Percentiles rank a stretch among this genome's conserved stretches.
These are phyloP conservation scores for Dynastes maya DNA, from an alignment of 2,888 invertebrate genomes.

Conservation along the genomic window DNA sequence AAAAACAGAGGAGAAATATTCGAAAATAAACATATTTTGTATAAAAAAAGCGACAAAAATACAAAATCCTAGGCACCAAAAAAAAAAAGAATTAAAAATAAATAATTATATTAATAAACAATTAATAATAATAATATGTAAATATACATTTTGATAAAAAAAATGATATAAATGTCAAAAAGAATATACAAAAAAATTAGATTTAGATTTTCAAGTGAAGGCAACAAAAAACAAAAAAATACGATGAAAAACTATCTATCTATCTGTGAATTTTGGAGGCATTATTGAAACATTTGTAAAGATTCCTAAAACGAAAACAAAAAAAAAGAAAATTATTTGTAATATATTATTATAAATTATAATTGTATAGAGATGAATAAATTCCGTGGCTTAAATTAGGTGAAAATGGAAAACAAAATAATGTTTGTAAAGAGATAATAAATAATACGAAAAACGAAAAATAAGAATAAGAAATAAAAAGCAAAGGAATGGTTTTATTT, in stretches of 20 bases:
- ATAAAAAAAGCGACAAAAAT: conserved; percentile 26
- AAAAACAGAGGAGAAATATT: conserved; percentile 12
- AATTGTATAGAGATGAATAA: conserved; percentile 24
- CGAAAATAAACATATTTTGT: conserved; percentile 34
- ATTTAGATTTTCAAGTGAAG: conserved; percentile 8
- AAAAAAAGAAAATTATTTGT: conserved; percentile 45
- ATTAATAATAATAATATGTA: conserved; percentile 41
- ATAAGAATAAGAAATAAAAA: conserved; percentile 27
- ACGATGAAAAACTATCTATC: background rate
- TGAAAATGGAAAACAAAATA: conserved; percentile 20
- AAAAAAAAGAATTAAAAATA: conserved; percentile 5
- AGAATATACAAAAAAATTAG: conserved; percentile 36
- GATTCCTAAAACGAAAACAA: conserved; percentile 23
- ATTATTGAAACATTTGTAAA: conserved; percentile 54
- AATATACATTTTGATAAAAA: conserved; percentile 48
- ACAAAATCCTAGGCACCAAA: conserved; percentile 39
- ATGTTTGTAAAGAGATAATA: background rate
- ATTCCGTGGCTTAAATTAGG: conserved; percentile 35
- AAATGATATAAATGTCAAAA: conserved; percentile 14
- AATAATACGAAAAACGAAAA: conserved; percentile 27
- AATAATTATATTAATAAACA: too few relatives aligned
- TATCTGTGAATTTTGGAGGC: conserved; percentile 60
- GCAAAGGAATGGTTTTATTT: background rate
- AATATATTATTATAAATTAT: conserved; percentile 47
- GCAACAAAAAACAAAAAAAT: conserved; percentile 23